Conservation (phyloP, 2,113 vertebrate species). For the Castor canadensis region DNA sequence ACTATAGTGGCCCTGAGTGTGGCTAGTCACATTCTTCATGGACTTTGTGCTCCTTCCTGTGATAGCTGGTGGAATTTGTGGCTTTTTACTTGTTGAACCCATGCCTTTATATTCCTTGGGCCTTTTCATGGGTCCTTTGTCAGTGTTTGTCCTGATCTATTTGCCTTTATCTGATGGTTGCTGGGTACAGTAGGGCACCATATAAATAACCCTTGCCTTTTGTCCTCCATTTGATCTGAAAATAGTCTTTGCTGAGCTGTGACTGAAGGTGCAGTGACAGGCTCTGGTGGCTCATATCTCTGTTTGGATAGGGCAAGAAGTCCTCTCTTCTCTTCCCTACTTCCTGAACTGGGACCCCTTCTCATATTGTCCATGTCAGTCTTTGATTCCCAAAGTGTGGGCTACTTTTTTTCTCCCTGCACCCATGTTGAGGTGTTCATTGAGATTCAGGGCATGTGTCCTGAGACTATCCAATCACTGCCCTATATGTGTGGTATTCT, state of each 20-base stretch:
- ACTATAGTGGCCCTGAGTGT: neutral
- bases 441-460: neutral
- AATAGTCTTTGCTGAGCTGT: neutral
- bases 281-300: neutral
- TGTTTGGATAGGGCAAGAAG: neutral
- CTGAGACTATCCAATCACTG: no score
- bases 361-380: neutral
- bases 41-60: neutral
- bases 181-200: neutral
- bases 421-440: neutral
- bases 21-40: neutral
- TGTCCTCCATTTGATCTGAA: neutral
- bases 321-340: no score
- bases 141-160: neutral
- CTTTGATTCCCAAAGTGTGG: neutral
- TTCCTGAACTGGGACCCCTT: neutral
- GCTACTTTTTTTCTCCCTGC: neutral
- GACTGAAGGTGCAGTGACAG: neutral
- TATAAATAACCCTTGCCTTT: neutral
- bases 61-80: neutral
- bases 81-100: no score
- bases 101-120: neutral
- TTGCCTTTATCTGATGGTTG: neutral
- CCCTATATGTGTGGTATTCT: neutral
- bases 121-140: neutral